These are phyloP conservation scores for Pelecanoides urinatrix DNA, from an alignment of 2,113 vertebrate species.

Conservation along the genomic window DNA sequence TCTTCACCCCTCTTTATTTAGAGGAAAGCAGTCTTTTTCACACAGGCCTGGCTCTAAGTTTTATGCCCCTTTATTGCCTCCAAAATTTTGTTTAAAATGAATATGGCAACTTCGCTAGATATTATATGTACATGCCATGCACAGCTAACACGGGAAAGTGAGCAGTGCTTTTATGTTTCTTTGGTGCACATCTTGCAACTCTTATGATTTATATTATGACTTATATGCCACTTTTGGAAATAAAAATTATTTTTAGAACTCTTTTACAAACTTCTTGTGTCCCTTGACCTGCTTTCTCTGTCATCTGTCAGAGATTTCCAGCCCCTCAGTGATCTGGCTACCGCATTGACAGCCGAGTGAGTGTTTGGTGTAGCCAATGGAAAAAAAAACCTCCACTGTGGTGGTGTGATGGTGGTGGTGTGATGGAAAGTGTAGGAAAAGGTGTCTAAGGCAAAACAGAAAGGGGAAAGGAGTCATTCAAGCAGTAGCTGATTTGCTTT, in stretches of 20 bases:
- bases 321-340: neutral
- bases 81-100: neutral
- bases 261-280: neutral
- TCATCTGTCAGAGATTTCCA: neutral
- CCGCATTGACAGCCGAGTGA: neutral
- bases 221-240: neutral
- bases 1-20: neutral
- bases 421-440: neutral
- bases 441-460: neutral
- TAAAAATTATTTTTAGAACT: neutral
- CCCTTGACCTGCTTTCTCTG: neutral
- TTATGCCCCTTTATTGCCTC: neutral
- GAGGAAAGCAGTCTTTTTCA: neutral
- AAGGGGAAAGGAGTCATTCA: neutral
- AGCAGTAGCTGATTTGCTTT: neutral
- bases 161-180: neutral
- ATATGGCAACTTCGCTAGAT: neutral
- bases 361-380: neutral
- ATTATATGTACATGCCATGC: neutral
- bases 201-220: neutral
- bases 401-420: neutral
- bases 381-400: neutral
- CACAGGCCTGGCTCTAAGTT: neutral
- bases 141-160: neutral
- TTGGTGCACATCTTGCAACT: neutral